phyloP scores from a whole-genome alignment of 2,888 invertebrate species.

The Dermolepida albohirtum region DNA sequence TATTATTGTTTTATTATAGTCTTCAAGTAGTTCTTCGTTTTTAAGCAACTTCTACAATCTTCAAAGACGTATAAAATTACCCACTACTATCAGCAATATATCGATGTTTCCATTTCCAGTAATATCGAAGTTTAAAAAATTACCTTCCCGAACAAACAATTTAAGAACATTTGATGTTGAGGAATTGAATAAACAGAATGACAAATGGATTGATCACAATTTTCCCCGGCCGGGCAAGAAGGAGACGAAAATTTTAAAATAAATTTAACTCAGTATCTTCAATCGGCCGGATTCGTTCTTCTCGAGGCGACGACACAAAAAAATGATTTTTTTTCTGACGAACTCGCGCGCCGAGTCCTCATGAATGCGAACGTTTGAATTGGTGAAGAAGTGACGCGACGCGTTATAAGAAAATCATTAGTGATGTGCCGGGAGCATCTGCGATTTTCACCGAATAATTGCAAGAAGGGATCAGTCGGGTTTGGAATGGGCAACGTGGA shows the following conservation, averaged over 20 bases:
- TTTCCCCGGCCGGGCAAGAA: constrained; percentile 1
- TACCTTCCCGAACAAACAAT: constrained; percentile 2
- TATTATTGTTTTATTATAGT: too few species aligned
- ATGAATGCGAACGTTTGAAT: constrained; percentile 30
- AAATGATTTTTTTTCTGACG: constrained; percentile 15
- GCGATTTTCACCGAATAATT: constrained; percentile 34
- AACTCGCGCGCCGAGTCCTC: constrained; percentile 1
- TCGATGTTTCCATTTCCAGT: neutral
- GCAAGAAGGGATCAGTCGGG: constrained; percentile 14
- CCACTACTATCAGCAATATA: too few species aligned
- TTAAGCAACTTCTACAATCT: too few species aligned
- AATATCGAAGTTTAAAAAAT: neutral
- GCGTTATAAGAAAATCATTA: constrained; percentile 40
- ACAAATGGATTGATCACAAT: constrained; percentile 29
- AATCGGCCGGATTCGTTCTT: constrained; percentile 17
- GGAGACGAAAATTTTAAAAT: constrained; percentile 22
- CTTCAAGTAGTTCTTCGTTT: too few species aligned
- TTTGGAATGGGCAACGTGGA: neutral
- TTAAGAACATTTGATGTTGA: constrained; percentile 20
- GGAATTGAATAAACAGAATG: constrained; percentile 30
- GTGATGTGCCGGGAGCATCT: constrained; percentile 37
- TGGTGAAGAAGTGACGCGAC: constrained; percentile 31
- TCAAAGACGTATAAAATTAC: too few species aligned
- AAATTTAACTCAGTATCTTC: constrained; percentile 30
- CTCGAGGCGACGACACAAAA: constrained; percentile 18